Percentiles rank a stretch among this genome's conserved stretches.
These are phyloP conservation scores for Drosophila mayri DNA, from an alignment of 1,140 invertebrate genomes.

Conservation along the genomic window DNA sequence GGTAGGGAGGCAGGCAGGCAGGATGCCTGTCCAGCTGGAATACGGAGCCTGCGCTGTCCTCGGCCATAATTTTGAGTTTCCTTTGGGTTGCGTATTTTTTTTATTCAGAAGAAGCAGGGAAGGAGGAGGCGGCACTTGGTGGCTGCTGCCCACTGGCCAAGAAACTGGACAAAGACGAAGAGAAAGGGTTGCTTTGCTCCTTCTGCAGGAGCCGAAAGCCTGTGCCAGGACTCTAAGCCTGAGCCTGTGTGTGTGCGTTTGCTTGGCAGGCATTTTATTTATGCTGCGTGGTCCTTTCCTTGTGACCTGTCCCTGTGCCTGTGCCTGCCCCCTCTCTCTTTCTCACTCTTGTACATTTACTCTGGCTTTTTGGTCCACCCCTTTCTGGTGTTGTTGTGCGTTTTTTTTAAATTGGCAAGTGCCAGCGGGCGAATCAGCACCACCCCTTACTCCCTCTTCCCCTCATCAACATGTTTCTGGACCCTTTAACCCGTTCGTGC, in stretches of 20 bases:
- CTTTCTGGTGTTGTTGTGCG: constrained; percentile 23
- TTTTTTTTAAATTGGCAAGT: constrained; percentile 75
- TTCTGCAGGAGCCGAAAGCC: not conserved
- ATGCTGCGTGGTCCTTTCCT: constrained; percentile 78
- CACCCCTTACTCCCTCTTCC: constrained; percentile 2
- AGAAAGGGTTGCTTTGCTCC: constrained; percentile 52
- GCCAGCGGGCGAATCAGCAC: constrained; percentile 77
- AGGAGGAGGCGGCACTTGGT: constrained; percentile 3
- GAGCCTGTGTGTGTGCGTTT: constrained; percentile 46
- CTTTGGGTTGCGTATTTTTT: constrained; percentile 32
- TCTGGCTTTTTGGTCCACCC: constrained; percentile 13
- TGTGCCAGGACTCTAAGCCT: constrained; percentile 17
- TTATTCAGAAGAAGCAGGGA: not conserved
- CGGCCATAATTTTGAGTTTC: constrained; percentile 76
- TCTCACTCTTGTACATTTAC: not conserved
- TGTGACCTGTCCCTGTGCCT: constrained; percentile 41
- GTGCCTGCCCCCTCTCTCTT: not conserved
- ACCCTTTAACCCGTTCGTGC: constrained; percentile 67
- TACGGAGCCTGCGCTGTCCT: constrained; percentile 25
- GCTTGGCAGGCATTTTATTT: constrained; percentile 77
- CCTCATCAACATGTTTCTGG: constrained; percentile 10
- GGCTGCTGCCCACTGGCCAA: constrained; percentile 51
- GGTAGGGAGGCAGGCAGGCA: not conserved
- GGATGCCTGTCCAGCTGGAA: constrained; percentile 12
- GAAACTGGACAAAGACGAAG: constrained; percentile 4